These are phyloP conservation scores for Scaptomyza flava DNA, from an alignment of 2,888 invertebrate species.

Conservation along the genomic window DNA sequence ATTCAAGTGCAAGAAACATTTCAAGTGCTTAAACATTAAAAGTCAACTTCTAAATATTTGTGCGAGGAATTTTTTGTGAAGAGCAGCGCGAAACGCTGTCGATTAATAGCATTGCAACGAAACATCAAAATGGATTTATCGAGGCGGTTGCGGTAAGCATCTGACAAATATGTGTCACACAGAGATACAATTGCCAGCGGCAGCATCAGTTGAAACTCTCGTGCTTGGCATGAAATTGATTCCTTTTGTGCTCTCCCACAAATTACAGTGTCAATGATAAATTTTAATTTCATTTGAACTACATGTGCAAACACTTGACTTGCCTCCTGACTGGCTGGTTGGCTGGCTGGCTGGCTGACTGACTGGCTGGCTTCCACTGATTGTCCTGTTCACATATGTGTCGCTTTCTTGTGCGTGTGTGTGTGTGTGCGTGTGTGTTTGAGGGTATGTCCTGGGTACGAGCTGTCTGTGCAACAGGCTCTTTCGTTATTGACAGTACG, in stretches of 20 bases:
- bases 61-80: slow-evolving; percentile 25
- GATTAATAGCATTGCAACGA: slow-evolving; percentile 52
- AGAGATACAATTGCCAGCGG: slow-evolving; percentile 49
- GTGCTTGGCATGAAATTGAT: slow-evolving; percentile 73
- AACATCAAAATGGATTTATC: slow-evolving; percentile 84
- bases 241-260: slow-evolving; percentile 74
- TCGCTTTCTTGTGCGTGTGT: not conserved
- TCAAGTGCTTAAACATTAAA: slow-evolving; percentile 37
- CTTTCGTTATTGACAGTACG: slow-evolving; percentile 58
- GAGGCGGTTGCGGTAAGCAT: slow-evolving; percentile 84
- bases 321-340: slow-evolving; percentile 42
- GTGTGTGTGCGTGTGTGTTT: slow-evolving; percentile 17
- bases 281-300: slow-evolving; percentile 81
- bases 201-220: slow-evolving; percentile 12
- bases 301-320: slow-evolving; percentile 78
- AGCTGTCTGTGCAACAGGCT: slow-evolving; percentile 68
- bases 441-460: slow-evolving; percentile 43
- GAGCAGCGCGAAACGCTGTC: slow-evolving; percentile 51
- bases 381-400: slow-evolving; percentile 49
- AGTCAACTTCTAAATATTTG: slow-evolving; percentile 43
- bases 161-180: slow-evolving; percentile 67
- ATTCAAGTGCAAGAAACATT: slow-evolving; percentile 63
- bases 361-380: slow-evolving; percentile 29
- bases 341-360: slow-evolving; percentile 22
- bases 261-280: slow-evolving; percentile 78